phyloP scores from a whole-genome alignment of 2,113 vertebrate genomes.

The Periophthalmus modestus region DNA sequence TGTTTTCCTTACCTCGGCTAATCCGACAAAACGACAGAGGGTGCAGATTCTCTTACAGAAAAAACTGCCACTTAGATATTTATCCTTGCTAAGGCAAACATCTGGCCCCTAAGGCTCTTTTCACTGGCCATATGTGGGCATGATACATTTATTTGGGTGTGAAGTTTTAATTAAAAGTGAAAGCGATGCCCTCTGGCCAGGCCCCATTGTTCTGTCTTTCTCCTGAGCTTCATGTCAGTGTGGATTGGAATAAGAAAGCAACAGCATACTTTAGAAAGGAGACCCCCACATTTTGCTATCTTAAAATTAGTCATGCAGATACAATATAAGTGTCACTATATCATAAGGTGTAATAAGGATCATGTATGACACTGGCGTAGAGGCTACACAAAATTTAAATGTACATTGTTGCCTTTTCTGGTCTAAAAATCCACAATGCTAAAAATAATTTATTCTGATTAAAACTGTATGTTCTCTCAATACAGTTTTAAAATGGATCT shows the following conservation, averaged over 20 bases:
- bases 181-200: slow-evolving; percentile 60
- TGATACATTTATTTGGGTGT: slow-evolving; percentile 72
- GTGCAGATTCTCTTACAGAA: slow-evolving; percentile 76
- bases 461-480: too few relatives aligned
- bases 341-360: not conserved
- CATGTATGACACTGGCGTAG: not conserved
- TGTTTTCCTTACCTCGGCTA: slow-evolving; percentile 75
- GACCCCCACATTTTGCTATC: not conserved
- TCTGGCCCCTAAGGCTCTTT: slow-evolving; percentile 62
- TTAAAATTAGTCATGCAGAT: not conserved
- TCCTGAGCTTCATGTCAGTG: slow-evolving; percentile 38
- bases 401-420: not conserved
- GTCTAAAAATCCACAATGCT: too few relatives aligned
- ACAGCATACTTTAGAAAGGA: slow-evolving; percentile 14
- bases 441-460: too few relatives aligned
- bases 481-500: too few relatives aligned
- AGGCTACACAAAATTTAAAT: not conserved
- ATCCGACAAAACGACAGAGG: slow-evolving; percentile 73
- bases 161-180: slow-evolving; percentile 79
- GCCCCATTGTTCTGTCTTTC: slow-evolving; percentile 31
- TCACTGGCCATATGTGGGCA: slow-evolving; percentile 54
- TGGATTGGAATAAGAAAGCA: slow-evolving; percentile 10
- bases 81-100: slow-evolving; percentile 75
- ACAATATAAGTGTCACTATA: too few relatives aligned
- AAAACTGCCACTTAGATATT: slow-evolving; percentile 77